Evolutionary conservation across 2,888 invertebrate species (phyloP).

Genomic region (Podotricha telesiphe): DNA sequence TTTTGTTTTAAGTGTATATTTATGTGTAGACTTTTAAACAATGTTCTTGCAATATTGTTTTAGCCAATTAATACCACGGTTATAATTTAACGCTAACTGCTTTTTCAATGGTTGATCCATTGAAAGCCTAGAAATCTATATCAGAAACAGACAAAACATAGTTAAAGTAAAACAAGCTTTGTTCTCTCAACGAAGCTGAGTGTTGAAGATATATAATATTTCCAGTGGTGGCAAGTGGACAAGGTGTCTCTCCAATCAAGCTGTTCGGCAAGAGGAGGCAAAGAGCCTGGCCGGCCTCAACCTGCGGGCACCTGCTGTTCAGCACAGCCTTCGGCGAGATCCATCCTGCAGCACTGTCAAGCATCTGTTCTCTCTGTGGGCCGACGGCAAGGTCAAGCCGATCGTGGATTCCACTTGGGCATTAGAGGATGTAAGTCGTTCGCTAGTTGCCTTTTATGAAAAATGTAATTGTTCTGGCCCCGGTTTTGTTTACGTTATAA

Average conservation of each 20-base stretch:
- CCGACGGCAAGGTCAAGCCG: slow-evolving; percentile 91
- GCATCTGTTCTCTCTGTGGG: slow-evolving; percentile 89
- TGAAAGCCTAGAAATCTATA: too few species aligned
- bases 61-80: too few species aligned
- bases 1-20: too few species aligned
- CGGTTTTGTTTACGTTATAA: not conserved
- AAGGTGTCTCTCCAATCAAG: slow-evolving; percentile 93
- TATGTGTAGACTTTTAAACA: too few species aligned
- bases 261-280: slow-evolving; percentile 95
- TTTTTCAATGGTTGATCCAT: too few species aligned
- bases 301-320: slow-evolving; percentile 92
- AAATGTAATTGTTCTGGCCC: not conserved
- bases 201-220: not conserved
- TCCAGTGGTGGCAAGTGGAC: slow-evolving; percentile 96
- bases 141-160: too few species aligned
- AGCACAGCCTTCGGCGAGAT: slow-evolving; percentile 88
- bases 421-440: slow-evolving; percentile 89
- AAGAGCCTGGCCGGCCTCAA: slow-evolving; percentile 92
- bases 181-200: too few species aligned
- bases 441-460: not conserved
- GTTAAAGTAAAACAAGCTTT: too few species aligned
- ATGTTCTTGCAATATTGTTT: too few species aligned
- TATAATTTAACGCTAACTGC: too few species aligned
- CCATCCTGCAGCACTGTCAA: slow-evolving; percentile 88
- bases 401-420: slow-evolving; percentile 94